A percentile compares a stretch with the other conserved stretches of the same genome.
Evolutionary conservation across 2,113 vertebrate genomes (phyloP).

Genomic region (Neotragus pygmaeus): DNA sequence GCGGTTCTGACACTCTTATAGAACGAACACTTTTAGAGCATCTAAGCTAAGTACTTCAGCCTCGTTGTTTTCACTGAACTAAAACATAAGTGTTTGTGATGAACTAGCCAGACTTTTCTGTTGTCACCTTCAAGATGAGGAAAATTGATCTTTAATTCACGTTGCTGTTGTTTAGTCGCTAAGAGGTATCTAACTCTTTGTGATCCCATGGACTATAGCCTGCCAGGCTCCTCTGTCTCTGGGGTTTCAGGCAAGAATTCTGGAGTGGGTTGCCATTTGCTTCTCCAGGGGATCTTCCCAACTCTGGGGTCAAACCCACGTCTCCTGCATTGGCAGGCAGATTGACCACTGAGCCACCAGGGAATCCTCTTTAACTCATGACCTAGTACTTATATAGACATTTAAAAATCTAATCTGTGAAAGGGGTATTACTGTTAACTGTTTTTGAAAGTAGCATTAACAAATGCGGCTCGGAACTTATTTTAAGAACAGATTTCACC

Average conservation of each 20-base stretch:
- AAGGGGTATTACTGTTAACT: background rate
- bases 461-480: background rate
- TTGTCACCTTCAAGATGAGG: background rate
- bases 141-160: background rate
- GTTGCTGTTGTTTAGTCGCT: background rate
- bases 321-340: background rate
- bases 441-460: background rate
- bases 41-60: background rate
- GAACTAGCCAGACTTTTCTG: background rate
- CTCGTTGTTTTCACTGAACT: background rate
- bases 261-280: background rate
- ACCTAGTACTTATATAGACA: background rate
- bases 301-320: background rate
- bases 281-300: background rate
- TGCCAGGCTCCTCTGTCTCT: background rate
- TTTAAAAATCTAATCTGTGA: conserved; percentile 8
- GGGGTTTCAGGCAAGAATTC: background rate
- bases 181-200: background rate
- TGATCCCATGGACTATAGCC: background rate
- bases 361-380: background rate
- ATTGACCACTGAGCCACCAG: background rate
- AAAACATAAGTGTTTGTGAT: background rate
- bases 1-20: background rate
- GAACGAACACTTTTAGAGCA: background rate
- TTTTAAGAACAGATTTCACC: conserved; percentile 16